A percentile compares a stretch with the other conserved stretches of the same genome.
Evolutionary conservation across 2,888 invertebrate genomes (phyloP).

Genomic region (Chymomyza fuscimana): DNA sequence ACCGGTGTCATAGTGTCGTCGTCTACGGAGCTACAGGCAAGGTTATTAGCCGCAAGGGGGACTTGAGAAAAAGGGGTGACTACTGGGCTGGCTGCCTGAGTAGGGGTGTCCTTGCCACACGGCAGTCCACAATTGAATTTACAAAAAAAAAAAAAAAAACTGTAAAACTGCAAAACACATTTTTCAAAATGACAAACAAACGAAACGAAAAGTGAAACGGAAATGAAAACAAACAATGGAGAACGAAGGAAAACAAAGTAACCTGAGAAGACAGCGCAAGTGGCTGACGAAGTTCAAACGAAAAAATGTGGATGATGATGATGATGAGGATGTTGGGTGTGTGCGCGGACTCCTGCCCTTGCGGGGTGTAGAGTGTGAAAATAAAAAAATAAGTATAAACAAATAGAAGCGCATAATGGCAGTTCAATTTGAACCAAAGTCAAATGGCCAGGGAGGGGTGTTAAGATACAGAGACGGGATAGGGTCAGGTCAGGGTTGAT

Average conservation of each 20-base stretch:
- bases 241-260: conserved; percentile 65
- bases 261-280: conserved; percentile 55
- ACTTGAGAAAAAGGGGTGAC: conserved; percentile 49
- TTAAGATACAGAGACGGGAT: background rate
- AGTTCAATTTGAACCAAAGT: conserved; percentile 52
- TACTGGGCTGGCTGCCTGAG: conserved; percentile 30
- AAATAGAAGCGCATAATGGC: conserved; percentile 56
- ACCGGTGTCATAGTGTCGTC: conserved; percentile 13
- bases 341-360: background rate
- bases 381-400: conserved; percentile 69
- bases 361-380: conserved; percentile 57
- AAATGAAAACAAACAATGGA: conserved; percentile 67
- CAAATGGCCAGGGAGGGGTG: conserved; percentile 42
- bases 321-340: conserved; percentile 22
- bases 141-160: conserved; percentile 33
- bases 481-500: background rate
- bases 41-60: conserved; percentile 60
- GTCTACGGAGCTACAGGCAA: conserved; percentile 32
- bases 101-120: conserved; percentile 22
- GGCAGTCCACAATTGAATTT: conserved; percentile 68
- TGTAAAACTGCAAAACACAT: conserved; percentile 49
- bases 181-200: conserved; percentile 58
- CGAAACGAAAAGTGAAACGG: conserved; percentile 64
- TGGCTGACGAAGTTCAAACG: conserved; percentile 54
- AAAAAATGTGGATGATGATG: conserved; percentile 32